phyloP scores from a whole-genome alignment of 2,888 invertebrate genomes.

The Erebia aethiops region DNA sequence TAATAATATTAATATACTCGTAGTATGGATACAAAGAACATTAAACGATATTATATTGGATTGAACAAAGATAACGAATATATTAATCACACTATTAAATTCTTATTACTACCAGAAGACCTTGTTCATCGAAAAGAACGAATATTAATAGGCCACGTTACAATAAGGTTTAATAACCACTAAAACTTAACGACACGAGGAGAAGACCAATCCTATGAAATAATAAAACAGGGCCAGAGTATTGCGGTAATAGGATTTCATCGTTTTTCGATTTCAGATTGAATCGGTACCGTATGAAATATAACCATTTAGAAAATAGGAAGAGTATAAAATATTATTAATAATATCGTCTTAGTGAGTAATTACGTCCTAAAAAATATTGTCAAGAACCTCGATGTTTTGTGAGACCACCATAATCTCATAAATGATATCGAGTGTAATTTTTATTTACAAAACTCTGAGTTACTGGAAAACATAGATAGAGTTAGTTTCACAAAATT shows the following conservation, averaged over 20 bases:
- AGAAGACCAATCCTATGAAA: slow-evolving; percentile 39
- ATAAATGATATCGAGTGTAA: too few relatives aligned
- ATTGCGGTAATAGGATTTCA: slow-evolving; percentile 37
- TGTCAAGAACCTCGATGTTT: not conserved
- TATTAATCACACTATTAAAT: slow-evolving; percentile 26
- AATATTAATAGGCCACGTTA: slow-evolving; percentile 34
- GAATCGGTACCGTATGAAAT: slow-evolving; percentile 6
- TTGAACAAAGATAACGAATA: slow-evolving; percentile 15
- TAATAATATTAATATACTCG: too few relatives aligned
- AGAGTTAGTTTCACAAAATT: too few relatives aligned
- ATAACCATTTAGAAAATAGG: not conserved
- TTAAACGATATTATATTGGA: slow-evolving; percentile 16
- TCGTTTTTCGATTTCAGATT: slow-evolving; percentile 39
- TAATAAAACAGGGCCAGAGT: slow-evolving; percentile 38
- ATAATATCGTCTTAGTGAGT: not conserved
- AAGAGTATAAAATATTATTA: not conserved
- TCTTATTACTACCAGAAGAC: slow-evolving; percentile 27
- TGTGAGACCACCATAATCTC: too few relatives aligned
- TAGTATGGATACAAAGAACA: slow-evolving; percentile 6
- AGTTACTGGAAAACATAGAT: too few relatives aligned
- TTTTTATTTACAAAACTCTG: too few relatives aligned
- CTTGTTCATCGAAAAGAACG: slow-evolving; percentile 22
- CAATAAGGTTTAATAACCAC: slow-evolving; percentile 38
- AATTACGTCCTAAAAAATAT: not conserved
- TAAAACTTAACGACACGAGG: slow-evolving; percentile 39